Base-by-base conservation (phyloP, 2,113 vertebrate species). In the Chlorodrepanis virens region DNA sequence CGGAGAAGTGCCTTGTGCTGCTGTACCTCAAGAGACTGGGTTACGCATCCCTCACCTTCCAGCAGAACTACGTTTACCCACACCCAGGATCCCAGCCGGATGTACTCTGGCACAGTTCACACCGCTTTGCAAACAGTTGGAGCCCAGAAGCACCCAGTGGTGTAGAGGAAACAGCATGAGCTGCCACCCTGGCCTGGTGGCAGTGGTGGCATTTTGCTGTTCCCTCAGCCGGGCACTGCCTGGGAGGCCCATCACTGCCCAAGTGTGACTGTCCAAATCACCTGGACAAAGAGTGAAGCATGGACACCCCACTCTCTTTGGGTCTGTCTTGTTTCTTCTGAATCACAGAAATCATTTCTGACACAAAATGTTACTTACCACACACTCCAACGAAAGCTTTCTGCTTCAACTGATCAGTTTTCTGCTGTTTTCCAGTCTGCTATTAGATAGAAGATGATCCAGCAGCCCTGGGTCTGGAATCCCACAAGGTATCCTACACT, bases 21-120 rank as follows among this genome's bases (percentile, higher is more conserved):
- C 33, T 17, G 17, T 27, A 0, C 25, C 7, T 0, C 49, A 0
- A 3, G 18, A 6, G 45, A 1, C 29, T 3, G 8, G 12, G 22
- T 7, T 6, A 5, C 1, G 0, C 37, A 4, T 10, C 81, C 52
- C 60, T 29, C 35, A 1, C 15, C 39, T 37, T 24, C 16, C 8
- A 1, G 39, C 35, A 2, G 7, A 4, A 2, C 1, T 6, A 16
- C 2, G 3, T 25, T 49, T 5, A 14, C 8, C 52, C 13, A 0
- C n/a, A 3, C 11, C 12, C 47, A 1, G 37, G 8, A 9, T 24
- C 25, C 28, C 35, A 3, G 23, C 16, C 2, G 5, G 11, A 1
- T 35, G 60, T 12, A 10, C 56, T 6, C 6, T 2, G 10, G 23
- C 5, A 3, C 56, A 2, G 10, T 9, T n/a, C 11, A 0, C 3